Evolutionary conservation across 1,140 invertebrate species (phyloP), one percentile per base, ranked within the genome.

Genomic region (Zelostemma sp.): DNA sequence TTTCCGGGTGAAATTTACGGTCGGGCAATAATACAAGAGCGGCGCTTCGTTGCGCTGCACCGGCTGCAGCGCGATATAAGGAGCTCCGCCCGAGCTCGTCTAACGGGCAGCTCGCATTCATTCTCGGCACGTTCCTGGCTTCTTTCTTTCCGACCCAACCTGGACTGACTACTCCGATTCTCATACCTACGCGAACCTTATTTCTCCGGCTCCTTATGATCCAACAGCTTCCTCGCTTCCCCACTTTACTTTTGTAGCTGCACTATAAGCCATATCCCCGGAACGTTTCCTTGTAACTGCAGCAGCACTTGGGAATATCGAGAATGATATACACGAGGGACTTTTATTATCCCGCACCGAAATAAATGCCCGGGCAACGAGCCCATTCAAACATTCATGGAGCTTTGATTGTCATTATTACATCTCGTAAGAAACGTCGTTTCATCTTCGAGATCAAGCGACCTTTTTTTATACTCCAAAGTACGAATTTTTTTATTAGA

Each of bases 1-100:
- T 82, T 85, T 85, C 81, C 80, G 80, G 78, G 68, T 70, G 70
- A 79, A 85, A 85, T 85, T 84, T 85, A 85, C 81, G 83, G 76
- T 78, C 76, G 77, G 72, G 80, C 79, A 73, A 73, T 72, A 72
- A 72, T 72, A 72, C 65, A 73, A 65, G 61, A 68, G 61, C 61
- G 49, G 59, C 66, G 64, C 56, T 45, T n/a, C 33, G 54, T 53
- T 59, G 49, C 59, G 46, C 56, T 62, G 25, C 28, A 21, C 19
- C 47, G 19, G n/a, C 12, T 14, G 48, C 48, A 33, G 6, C 48
- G 64, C 64, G 55, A 51, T 59, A 47, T 56, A 65, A 55, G 28
- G 46, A 68, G 68, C 64, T 66, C 63, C 68, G 69, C 65, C 73
- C 65, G 75, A 70, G 63, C 75, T 71, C 66, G 70, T n/a, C n/a